phyloP scores from a whole-genome alignment of 2,888 invertebrate genomes.

The Trichopoda pennipes region DNA sequence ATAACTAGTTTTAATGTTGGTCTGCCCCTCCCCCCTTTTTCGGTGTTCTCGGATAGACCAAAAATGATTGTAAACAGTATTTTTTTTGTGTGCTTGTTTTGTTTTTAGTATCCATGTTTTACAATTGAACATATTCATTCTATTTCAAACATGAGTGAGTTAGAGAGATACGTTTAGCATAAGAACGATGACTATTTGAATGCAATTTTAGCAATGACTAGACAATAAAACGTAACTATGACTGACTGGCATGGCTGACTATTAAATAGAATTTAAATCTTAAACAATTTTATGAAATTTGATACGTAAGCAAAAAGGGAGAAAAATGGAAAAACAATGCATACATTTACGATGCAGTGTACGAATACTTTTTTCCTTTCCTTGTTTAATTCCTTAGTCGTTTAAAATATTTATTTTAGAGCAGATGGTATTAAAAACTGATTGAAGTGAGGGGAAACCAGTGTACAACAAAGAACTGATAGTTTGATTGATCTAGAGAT shows the following conservation, averaged over 20 bases:
- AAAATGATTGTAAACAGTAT: constrained; percentile 16
- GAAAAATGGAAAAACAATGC: no score
- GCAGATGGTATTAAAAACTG: not conserved
- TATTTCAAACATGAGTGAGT: constrained; percentile 44
- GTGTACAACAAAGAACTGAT: constrained; percentile 5
- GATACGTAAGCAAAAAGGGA: constrained; percentile 39
- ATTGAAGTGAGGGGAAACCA: not conserved
- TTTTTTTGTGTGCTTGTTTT: no score
- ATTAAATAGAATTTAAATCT: constrained; percentile 66
- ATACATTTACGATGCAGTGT: not conserved
- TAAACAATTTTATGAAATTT: constrained; percentile 58
- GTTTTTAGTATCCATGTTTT: constrained; percentile 2
- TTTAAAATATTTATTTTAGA: constrained; percentile 22
- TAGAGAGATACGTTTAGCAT: constrained; percentile 37
- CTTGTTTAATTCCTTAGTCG: constrained; percentile 16
- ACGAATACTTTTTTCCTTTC: not conserved
- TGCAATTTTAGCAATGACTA: constrained; percentile 53
- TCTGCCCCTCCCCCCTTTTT: constrained; percentile 1
- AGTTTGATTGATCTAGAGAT: constrained; percentile 52
- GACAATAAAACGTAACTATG: constrained; percentile 34
- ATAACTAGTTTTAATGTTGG: constrained; percentile 12
- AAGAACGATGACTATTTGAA: constrained; percentile 32
- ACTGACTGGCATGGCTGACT: constrained; percentile 40
- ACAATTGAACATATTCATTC: constrained; percentile 44
- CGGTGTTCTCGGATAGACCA: not conserved